phyloP scores from a whole-genome alignment of 1,140 invertebrate species.

The Drosophila sp. region DNA sequence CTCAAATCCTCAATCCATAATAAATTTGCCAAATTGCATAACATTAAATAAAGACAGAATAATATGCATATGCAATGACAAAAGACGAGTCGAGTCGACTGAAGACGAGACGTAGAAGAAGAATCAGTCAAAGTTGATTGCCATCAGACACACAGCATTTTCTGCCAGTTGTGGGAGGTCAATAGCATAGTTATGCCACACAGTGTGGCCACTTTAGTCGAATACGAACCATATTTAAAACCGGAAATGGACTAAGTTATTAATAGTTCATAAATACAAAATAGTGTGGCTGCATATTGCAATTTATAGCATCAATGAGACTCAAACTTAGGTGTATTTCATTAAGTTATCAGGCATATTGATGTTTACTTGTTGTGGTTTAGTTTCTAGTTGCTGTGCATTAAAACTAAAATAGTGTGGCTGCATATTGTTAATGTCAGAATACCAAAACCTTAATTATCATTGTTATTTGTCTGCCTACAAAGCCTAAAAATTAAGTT shows the following conservation, averaged over 20 bases:
- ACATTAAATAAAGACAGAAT: slow-evolving; percentile 80
- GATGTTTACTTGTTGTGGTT: too few relatives aligned
- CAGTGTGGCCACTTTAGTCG: neutral
- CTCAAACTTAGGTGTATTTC: too few relatives aligned
- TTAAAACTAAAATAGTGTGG: neutral
- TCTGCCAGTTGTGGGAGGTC: slow-evolving; percentile 15
- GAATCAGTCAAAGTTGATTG: slow-evolving; percentile 28
- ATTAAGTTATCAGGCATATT: too few relatives aligned
- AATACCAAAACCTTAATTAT: neutral
- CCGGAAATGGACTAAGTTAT: neutral
- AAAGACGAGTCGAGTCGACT: slow-evolving; percentile 23
- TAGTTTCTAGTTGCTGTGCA: too few relatives aligned
- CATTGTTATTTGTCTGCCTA: too few relatives aligned
- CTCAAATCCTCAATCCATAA: slow-evolving; percentile 75
- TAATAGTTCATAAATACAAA: neutral
- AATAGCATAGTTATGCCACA: slow-evolving; percentile 1
- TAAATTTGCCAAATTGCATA: slow-evolving; percentile 81
- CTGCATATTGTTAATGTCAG: neutral
- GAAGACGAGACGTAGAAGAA: slow-evolving; percentile 13
- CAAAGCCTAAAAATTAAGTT: too few relatives aligned
- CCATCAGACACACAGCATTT: slow-evolving; percentile 23
- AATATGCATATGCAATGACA: slow-evolving; percentile 69
- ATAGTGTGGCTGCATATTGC: too few relatives aligned
- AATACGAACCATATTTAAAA: neutral
- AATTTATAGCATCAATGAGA: too few relatives aligned